phyloP scores from a whole-genome alignment of 2,113 vertebrate species.

The Ariopsis seemanni region DNA sequence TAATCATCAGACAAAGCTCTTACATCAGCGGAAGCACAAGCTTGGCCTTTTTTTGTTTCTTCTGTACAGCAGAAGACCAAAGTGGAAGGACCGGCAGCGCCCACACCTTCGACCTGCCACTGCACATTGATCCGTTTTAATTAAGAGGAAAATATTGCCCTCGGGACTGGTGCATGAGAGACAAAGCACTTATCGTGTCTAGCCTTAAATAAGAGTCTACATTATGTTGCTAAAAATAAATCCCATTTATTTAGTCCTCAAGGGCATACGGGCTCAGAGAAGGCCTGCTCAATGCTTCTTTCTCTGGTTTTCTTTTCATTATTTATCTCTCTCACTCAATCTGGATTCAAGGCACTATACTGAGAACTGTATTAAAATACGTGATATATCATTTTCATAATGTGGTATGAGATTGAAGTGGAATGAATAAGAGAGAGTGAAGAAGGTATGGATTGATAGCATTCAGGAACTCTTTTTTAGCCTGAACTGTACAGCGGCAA shows the following conservation, averaged over 20 bases:
- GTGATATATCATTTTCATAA: slow-evolving; percentile 63
- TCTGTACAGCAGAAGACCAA: slow-evolving; percentile 31
- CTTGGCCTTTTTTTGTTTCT: slow-evolving; percentile 44
- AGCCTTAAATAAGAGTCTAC: slow-evolving; percentile 69
- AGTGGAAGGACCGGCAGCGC: not conserved
- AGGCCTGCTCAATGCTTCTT: slow-evolving; percentile 45
- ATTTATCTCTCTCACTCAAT: not conserved
- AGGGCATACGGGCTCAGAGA: slow-evolving; percentile 68
- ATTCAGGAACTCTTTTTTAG: slow-evolving; percentile 36
- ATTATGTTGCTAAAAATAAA: slow-evolving; percentile 74
- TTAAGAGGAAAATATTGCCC: slow-evolving; percentile 64
- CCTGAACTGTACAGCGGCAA: not conserved
- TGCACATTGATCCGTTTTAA: slow-evolving; percentile 65
- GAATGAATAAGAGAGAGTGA: slow-evolving; percentile 9
- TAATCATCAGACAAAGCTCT: slow-evolving; percentile 67
- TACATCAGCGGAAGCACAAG: slow-evolving; percentile 66
- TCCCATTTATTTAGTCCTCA: slow-evolving; percentile 69
- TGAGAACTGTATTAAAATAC: slow-evolving; percentile 57
- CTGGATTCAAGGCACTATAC: slow-evolving; percentile 41
- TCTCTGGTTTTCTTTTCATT: slow-evolving; percentile 58
- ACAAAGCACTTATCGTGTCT: slow-evolving; percentile 75
- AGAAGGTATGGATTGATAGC: slow-evolving; percentile 47
- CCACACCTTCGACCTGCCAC: slow-evolving; percentile 27
- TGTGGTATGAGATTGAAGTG: slow-evolving; percentile 10
- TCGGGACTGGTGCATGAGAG: slow-evolving; percentile 64